Conservation (phyloP, 2,797 vertebrate species). For the Sebastes trivittatus region DNA sequence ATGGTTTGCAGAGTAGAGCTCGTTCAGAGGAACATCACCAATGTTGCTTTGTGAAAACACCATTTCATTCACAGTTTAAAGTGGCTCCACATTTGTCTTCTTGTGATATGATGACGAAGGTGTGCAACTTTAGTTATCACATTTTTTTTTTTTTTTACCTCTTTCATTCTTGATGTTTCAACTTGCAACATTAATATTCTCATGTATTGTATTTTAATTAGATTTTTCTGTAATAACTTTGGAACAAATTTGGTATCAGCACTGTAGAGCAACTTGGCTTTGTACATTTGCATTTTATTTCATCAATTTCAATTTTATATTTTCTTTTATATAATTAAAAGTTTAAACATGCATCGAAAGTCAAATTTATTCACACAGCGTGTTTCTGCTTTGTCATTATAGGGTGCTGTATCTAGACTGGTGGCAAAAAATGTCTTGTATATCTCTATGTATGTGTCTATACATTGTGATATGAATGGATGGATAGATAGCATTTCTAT, state of each 20-base stretch:
- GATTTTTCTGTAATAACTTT: background rate
- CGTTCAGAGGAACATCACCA: background rate
- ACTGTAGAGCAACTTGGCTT: background rate
- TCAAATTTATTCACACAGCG: background rate
- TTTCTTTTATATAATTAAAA: background rate
- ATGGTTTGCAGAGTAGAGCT: background rate
- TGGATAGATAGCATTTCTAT: background rate
- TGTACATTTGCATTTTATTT: conserved; percentile 12
- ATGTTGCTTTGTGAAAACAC: background rate
- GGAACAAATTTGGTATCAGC: background rate
- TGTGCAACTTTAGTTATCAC: background rate
- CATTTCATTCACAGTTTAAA: background rate
- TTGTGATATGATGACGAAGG: background rate
- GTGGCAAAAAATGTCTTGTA: background rate
- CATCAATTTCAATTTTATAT: background rate
- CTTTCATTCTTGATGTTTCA: background rate
- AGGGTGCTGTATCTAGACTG: background rate
- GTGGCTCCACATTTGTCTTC: background rate
- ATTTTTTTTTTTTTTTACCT: background rate
- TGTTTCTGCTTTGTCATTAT: background rate
- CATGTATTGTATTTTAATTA: background rate
- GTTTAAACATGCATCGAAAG: background rate
- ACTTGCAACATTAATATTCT: background rate
- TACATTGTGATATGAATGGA: background rate
- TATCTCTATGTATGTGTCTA: background rate